These are phyloP conservation scores for Andrena chrysosceles DNA, from an alignment of 2,888 invertebrate genomes.

Conservation along the genomic window DNA sequence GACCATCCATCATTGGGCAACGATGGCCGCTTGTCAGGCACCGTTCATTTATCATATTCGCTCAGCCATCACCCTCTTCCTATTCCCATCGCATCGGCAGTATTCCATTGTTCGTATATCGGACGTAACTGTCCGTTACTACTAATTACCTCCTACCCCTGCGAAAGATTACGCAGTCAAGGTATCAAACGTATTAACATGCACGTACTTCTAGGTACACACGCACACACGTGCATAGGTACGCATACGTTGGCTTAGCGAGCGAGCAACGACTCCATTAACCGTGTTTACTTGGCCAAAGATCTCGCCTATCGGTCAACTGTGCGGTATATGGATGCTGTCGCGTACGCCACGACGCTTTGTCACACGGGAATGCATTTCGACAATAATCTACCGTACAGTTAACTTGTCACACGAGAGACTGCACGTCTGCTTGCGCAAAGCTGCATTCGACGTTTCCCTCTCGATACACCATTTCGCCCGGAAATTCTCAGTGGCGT, in stretches of 20 bases:
- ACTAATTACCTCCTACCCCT: slow-evolving; percentile 81
- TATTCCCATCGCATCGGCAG: slow-evolving; percentile 77
- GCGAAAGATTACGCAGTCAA: slow-evolving; percentile 78
- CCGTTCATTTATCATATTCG: slow-evolving; percentile 85
- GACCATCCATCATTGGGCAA: slow-evolving; percentile 83
- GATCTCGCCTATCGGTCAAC: slow-evolving; percentile 66
- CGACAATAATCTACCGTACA: slow-evolving; percentile 51
- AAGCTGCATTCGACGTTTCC: background rate
- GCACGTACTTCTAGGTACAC: slow-evolving; percentile 38
- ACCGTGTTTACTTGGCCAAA: slow-evolving; percentile 67
- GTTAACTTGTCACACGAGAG: slow-evolving; percentile 33
- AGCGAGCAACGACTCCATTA: slow-evolving; percentile 68
- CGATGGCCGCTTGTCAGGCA: slow-evolving; percentile 83
- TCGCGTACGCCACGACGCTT: slow-evolving; percentile 38
- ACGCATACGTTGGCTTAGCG: slow-evolving; percentile 30
- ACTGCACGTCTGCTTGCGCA: background rate
- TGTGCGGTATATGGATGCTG: slow-evolving; percentile 47
- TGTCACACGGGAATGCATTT: slow-evolving; percentile 47
- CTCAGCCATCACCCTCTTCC: slow-evolving; percentile 81
- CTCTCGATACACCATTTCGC: background rate
- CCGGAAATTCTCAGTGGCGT: background rate
- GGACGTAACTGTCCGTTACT: slow-evolving; percentile 79
- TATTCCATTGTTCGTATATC: slow-evolving; percentile 74
- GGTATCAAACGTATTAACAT: slow-evolving; percentile 78
- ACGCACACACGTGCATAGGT: slow-evolving; percentile 44